phyloP scores from a whole-genome alignment of 2,797 vertebrate genomes.

The Glossophaga mutica region DNA sequence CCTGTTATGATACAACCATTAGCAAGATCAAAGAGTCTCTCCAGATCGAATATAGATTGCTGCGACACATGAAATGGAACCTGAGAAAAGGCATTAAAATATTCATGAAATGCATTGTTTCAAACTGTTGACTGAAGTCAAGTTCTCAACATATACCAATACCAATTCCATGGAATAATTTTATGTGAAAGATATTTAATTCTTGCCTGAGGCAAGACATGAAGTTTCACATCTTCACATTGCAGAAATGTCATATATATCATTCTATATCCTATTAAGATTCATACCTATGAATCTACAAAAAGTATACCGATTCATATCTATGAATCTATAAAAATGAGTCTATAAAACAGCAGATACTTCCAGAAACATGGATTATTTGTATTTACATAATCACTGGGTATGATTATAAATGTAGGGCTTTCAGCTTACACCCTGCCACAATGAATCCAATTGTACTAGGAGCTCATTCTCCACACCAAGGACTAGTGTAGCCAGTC shows the following conservation, averaged over 20 bases:
- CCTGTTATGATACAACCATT: slow-evolving; percentile 81
- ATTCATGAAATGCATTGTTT: background rate
- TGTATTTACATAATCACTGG: background rate
- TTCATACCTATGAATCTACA: background rate
- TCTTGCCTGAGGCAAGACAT: background rate
- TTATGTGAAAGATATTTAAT: background rate
- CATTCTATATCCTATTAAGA: background rate
- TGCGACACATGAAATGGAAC: slow-evolving; percentile 85
- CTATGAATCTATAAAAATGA: background rate
- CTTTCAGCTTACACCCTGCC: background rate
- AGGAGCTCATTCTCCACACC: background rate
- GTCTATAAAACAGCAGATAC: background rate
- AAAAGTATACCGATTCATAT: background rate
- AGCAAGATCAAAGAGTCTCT: slow-evolving; percentile 86
- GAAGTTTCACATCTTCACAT: background rate
- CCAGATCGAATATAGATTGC: slow-evolving; percentile 81
- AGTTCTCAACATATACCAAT: background rate
- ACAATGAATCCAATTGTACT: background rate
- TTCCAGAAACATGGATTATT: background rate
- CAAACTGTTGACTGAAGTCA: background rate
- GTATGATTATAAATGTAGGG: background rate
- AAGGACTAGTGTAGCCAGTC: background rate
- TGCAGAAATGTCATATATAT: background rate
- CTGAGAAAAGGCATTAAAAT: slow-evolving; percentile 72
- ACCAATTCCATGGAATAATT: background rate